phyloP scores from a whole-genome alignment of 2,797 vertebrate genomes.

The Miichthys miiuy region DNA sequence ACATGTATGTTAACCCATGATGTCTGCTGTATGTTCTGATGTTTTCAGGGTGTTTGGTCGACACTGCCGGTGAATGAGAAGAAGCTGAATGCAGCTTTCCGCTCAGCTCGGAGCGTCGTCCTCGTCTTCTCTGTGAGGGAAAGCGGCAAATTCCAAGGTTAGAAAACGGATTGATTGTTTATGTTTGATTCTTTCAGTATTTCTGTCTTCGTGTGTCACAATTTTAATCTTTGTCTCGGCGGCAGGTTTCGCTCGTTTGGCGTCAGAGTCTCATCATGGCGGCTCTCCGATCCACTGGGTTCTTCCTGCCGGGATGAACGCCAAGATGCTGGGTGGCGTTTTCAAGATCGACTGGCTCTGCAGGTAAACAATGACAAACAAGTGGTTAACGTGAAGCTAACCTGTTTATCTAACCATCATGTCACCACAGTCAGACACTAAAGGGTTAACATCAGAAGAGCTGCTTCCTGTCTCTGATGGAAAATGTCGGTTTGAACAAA shows the following conservation, averaged over 20 bases:
- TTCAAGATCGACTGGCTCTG: slow-evolving; percentile 99
- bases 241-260: slow-evolving; percentile 92
- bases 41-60: slow-evolving; percentile 94
- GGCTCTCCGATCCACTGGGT: slow-evolving; percentile 99
- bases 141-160: slow-evolving; percentile 97
- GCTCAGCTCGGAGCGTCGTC: slow-evolving; percentile 94
- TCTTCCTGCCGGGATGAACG: slow-evolving; percentile 97
- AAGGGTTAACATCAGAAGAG: no score
- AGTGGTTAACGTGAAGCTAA: no score
- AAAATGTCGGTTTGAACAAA: no score
- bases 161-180: no score
- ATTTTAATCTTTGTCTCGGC: no score
- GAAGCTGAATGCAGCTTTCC: slow-evolving; percentile 96
- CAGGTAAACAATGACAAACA: slow-evolving; percentile 84
- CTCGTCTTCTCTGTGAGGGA: slow-evolving; percentile 98
- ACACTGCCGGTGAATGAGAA: slow-evolving; percentile 98
- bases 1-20: no score
- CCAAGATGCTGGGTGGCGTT: slow-evolving; percentile 99
- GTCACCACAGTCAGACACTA: no score
- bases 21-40: neutral
- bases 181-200: no score
- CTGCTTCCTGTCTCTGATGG: no score
- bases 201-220: no score
- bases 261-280: slow-evolving; percentile 96
- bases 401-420: no score